phyloP scores from a whole-genome alignment of 2,888 invertebrate species.

The Lasioglossum leucozonium region DNA sequence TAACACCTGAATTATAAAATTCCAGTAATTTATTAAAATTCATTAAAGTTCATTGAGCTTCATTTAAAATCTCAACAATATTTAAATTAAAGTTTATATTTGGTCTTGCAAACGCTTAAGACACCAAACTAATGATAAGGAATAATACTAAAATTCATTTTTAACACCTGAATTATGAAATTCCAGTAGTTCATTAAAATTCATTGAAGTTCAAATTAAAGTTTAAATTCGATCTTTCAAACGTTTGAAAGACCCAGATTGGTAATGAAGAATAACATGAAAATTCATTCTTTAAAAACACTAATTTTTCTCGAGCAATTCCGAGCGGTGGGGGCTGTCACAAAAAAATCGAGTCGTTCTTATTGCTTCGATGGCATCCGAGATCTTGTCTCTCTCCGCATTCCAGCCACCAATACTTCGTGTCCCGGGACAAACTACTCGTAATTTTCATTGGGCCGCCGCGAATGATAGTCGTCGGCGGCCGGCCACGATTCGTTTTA shows the following conservation, averaged over 20 bases:
- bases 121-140: background rate
- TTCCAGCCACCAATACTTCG: conserved; percentile 39
- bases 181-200: too few species aligned
- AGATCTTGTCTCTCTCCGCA: conserved; percentile 46
- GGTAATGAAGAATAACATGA: background rate
- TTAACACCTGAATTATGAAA: too few species aligned
- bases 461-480: conserved; percentile 39
- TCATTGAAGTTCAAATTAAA: too few species aligned
- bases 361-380: conserved; percentile 37
- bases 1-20: too few species aligned
- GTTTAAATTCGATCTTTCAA: too few species aligned
- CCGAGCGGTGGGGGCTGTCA: conserved; percentile 5
- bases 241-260: background rate
- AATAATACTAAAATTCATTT: background rate
- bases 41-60: background rate
- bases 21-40: too few species aligned
- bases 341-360: conserved; percentile 50
- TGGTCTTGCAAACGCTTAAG: too few species aligned
- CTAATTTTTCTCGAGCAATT: conserved; percentile 25
- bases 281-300: background rate
- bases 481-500: conserved; percentile 34
- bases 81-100: too few species aligned
- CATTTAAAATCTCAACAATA: background rate
- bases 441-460: conserved; percentile 36
- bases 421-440: conserved; percentile 25